Conservation (phyloP, 2,113 vertebrate genomes). For the Eurypyga helias region DNA sequence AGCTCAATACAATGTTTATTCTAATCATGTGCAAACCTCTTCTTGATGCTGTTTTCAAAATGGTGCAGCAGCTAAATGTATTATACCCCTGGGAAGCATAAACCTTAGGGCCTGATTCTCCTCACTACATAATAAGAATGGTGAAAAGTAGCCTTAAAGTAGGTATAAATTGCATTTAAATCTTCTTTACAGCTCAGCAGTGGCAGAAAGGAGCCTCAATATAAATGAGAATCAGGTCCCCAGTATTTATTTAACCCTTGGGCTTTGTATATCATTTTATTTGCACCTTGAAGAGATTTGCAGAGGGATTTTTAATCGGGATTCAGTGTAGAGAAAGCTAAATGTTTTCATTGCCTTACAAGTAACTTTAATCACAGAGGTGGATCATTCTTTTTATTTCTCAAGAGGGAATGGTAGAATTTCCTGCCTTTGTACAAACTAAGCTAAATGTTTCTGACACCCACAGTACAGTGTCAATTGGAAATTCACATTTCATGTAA, state of each 20-base stretch:
- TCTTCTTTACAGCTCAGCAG: constrained; percentile 48
- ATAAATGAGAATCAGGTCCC: constrained; percentile 48
- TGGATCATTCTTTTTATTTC: constrained; percentile 56
- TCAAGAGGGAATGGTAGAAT: constrained; percentile 11
- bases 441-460: constrained; percentile 68
- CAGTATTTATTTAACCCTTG: constrained; percentile 63
- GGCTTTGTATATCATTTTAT: constrained; percentile 65
- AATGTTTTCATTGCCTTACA: constrained; percentile 53
- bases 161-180: constrained; percentile 48
- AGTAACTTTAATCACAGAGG: constrained; percentile 38
- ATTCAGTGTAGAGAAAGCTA: constrained; percentile 14
- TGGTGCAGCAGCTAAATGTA: constrained; percentile 32
- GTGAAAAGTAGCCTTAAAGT: constrained; percentile 52
- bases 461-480: constrained; percentile 32
- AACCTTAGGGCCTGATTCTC: constrained; percentile 53
- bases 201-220: background rate
- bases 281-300: constrained; percentile 56
- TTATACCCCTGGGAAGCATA: constrained; percentile 34
- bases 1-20: background rate
- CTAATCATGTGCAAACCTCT: constrained; percentile 20
- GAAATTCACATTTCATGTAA: constrained; percentile 70
- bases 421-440: constrained; percentile 28
- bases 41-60: constrained; percentile 53
- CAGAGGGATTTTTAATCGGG: constrained; percentile 61
- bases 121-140: constrained; percentile 16